phyloP scores from a whole-genome alignment of 2,888 invertebrate species.

The Drosophila helvetica region DNA sequence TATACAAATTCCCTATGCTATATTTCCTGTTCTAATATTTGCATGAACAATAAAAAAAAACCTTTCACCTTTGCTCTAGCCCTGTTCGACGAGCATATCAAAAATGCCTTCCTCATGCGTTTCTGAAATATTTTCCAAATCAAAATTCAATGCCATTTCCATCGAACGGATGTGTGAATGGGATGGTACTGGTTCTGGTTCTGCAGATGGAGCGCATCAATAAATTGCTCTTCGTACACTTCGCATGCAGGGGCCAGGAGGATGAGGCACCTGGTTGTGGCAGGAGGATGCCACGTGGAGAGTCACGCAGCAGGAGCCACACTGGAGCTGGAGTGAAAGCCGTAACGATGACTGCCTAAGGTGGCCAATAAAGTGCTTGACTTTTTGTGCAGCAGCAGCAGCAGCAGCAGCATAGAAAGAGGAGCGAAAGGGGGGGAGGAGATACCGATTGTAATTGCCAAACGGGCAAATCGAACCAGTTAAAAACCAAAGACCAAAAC shows the following conservation, averaged over 20 bases:
- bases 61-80: too few relatives aligned
- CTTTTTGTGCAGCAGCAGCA: conserved; percentile 21
- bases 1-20: too few relatives aligned
- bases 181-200: neutral
- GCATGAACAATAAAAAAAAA: neutral
- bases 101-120: neutral
- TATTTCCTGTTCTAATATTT: too few relatives aligned
- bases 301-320: neutral
- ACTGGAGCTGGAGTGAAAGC: too few relatives aligned
- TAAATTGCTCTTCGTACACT: too few relatives aligned
- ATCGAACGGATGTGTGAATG: neutral
- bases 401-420: neutral
- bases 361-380: neutral
- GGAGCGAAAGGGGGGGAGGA: conserved; percentile 3
- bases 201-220: neutral
- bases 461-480: conserved; percentile 50
- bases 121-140: neutral
- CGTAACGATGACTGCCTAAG: neutral
- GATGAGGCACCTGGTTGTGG: neutral
- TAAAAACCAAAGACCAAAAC: conserved; percentile 4
- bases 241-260: too few relatives aligned
- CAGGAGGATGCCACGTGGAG: neutral
- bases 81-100: neutral
- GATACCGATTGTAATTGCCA: conserved; percentile 64
- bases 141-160: too few relatives aligned